These are phyloP conservation scores for Chrysopilus asiliformis DNA, from an alignment of 2,888 invertebrate species.

Conservation along the genomic window DNA sequence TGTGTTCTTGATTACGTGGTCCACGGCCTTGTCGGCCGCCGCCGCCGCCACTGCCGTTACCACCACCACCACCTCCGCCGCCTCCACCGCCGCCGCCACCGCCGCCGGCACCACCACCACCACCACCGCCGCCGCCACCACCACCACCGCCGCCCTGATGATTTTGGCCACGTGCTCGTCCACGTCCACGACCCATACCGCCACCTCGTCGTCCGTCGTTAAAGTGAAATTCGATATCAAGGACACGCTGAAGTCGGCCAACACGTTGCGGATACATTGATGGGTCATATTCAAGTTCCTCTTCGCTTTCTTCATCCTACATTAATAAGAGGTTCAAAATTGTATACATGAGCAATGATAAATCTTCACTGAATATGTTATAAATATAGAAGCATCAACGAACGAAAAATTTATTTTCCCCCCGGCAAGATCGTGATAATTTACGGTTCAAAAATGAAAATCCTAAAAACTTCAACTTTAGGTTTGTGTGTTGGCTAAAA, in stretches of 20 bases:
- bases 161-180: slow-evolving; percentile 8
- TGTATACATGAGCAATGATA: no score
- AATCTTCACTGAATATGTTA: no score
- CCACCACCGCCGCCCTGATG: slow-evolving; percentile 3
- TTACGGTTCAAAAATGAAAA: no score
- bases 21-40: slow-evolving; percentile 4
- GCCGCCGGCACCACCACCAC: neutral
- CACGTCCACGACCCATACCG: slow-evolving; percentile 4
- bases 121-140: slow-evolving; percentile 4
- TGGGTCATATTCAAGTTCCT: slow-evolving; percentile 56
- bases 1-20: slow-evolving; percentile 1
- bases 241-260: slow-evolving; percentile 70
- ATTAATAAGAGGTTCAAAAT: no score
- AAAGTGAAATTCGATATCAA: slow-evolving; percentile 81
- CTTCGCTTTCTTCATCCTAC: slow-evolving; percentile 54
- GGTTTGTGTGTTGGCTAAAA: no score
- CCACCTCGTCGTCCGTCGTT: slow-evolving; percentile 39
- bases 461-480: no score
- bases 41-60: slow-evolving; percentile 1
- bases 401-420: no score
- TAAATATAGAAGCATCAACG: no score
- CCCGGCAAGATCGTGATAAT: no score
- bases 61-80: slow-evolving; percentile 4
- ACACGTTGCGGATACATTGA: slow-evolving; percentile 74
- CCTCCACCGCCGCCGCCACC: slow-evolving; percentile 1